Evolutionary conservation across 1,140 invertebrate species (phyloP).

Genomic region (Drosophila hydei): DNA sequence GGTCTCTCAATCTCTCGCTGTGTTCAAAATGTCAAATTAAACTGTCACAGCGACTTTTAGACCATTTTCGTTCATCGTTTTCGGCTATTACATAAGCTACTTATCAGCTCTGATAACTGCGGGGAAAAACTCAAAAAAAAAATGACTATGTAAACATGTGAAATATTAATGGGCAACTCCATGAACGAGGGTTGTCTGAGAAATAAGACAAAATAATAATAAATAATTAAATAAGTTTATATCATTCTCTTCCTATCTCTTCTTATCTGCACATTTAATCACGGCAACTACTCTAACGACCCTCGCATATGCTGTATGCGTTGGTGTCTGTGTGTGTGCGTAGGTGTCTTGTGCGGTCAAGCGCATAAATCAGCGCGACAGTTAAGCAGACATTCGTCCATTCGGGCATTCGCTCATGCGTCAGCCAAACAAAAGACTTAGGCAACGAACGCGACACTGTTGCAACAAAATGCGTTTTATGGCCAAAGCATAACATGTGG

Average conservation of each 20-base stretch:
- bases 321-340: slow-evolving; percentile 38
- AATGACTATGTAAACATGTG: slow-evolving; percentile 29
- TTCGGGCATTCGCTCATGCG: slow-evolving; percentile 69
- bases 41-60: slow-evolving; percentile 77
- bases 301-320: slow-evolving; percentile 11
- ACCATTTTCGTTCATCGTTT: slow-evolving; percentile 56
- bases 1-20: not conserved
- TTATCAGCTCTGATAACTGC: slow-evolving; percentile 76
- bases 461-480: slow-evolving; percentile 71
- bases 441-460: slow-evolving; percentile 68
- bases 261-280: too few species aligned
- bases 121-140: slow-evolving; percentile 48
- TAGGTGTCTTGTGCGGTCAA: slow-evolving; percentile 70
- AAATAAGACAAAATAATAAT: too few species aligned
- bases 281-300: too few species aligned
- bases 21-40: slow-evolving; percentile 73
- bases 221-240: too few species aligned
- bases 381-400: slow-evolving; percentile 40
- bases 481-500: slow-evolving; percentile 29
- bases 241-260: too few species aligned
- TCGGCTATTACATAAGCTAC: slow-evolving; percentile 77
- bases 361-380: slow-evolving; percentile 72
- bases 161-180: slow-evolving; percentile 57
- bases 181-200: slow-evolving; percentile 16
- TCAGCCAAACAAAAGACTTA: slow-evolving; percentile 78